Conservation (phyloP, 2,888 invertebrate genomes). For the Eledona agricola region DNA sequence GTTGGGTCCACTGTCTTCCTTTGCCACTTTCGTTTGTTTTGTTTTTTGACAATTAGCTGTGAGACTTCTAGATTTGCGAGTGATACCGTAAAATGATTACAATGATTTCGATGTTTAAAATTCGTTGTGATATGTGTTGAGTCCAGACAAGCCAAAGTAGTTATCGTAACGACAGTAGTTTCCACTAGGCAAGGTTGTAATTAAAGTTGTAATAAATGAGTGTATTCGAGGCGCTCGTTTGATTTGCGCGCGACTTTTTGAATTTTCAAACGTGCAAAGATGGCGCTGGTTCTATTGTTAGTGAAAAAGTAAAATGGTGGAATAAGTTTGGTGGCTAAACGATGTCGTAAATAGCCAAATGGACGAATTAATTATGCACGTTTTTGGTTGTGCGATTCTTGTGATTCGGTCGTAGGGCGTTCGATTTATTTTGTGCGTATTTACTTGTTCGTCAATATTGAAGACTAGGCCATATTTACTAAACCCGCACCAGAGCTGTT, state of each 20-base stretch:
- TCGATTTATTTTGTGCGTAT: no score
- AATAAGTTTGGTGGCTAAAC: slow-evolving; percentile 70
- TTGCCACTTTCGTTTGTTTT: slow-evolving; percentile 1
- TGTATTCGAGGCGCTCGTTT: slow-evolving; percentile 30
- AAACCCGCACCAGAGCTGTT: slow-evolving; percentile 54
- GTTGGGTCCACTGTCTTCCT: background rate
- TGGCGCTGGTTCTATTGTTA: slow-evolving; percentile 73
- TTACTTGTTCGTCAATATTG: slow-evolving; percentile 3
- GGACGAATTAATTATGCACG: slow-evolving; percentile 42
- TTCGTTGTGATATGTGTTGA: slow-evolving; percentile 26
- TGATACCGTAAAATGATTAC: slow-evolving; percentile 27
- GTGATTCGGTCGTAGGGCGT: background rate
- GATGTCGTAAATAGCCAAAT: slow-evolving; percentile 58
- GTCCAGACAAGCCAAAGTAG: slow-evolving; percentile 29
- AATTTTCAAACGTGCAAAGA: slow-evolving; percentile 63
- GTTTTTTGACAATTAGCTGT: no score
- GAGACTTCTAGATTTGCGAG: slow-evolving; percentile 12
- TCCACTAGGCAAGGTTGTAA: slow-evolving; percentile 25
- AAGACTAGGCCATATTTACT: slow-evolving; percentile 70
- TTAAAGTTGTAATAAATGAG: slow-evolving; percentile 28
- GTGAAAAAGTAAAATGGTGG: slow-evolving; percentile 73
- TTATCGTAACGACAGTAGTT: slow-evolving; percentile 15
- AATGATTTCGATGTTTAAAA: slow-evolving; percentile 22
- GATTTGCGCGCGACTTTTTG: slow-evolving; percentile 43
- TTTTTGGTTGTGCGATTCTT: slow-evolving; percentile 34